Evolutionary conservation across 1,140 invertebrate genomes (phyloP), one percentile per base, ranked within the genome.

Genomic region (Trichoplusia ni): DNA sequence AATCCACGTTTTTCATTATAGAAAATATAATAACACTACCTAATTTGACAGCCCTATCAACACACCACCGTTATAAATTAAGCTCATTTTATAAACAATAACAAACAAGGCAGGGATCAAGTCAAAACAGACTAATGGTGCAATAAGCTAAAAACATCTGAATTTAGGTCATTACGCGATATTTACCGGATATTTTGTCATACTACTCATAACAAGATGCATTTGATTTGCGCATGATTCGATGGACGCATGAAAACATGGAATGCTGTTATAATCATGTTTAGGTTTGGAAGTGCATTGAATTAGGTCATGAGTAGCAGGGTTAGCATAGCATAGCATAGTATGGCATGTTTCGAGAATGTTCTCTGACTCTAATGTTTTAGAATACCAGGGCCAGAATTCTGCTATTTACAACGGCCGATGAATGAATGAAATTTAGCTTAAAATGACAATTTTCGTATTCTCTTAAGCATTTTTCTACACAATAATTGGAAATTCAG

Each of bases 171-270:
- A 31, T 54, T 40, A 31, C 23, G 21, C 9, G 18, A 38, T 8
- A 51, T 53, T 49, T 47, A 33, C 14, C 19, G 19, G 16, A 44
- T 44, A 54, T 63, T 51, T 54, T 54, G 60, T 44, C 46, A 33
- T 31, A 18, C 14, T 29, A 56, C 9, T 13, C 23, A 38, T 38
- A 42, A 56, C 23, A 37, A 29, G 18, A 14, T 56, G 35, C 7
- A 40, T 37, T 25, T 9, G 21, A 33, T 35, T 2, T 2, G 7
- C 6, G 23, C 9, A 1, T n/a, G 6, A 14, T 18, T 19, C 31
- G n/a, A 9, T n/a, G 8, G 4, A n/a, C 5, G 6, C 1, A 25
- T 6, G 23, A 2, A 16, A n/a, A 25, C 9, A 47, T 19, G 29
- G n/a, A n/a, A n/a, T n/a, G n/a, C n/a, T n/a, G 1, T 35, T 38